Percentiles rank a stretch among this genome's conserved stretches.
Evolutionary conservation across 2,888 invertebrate species (phyloP).

Genomic region (Ferdinandea cuprea): DNA sequence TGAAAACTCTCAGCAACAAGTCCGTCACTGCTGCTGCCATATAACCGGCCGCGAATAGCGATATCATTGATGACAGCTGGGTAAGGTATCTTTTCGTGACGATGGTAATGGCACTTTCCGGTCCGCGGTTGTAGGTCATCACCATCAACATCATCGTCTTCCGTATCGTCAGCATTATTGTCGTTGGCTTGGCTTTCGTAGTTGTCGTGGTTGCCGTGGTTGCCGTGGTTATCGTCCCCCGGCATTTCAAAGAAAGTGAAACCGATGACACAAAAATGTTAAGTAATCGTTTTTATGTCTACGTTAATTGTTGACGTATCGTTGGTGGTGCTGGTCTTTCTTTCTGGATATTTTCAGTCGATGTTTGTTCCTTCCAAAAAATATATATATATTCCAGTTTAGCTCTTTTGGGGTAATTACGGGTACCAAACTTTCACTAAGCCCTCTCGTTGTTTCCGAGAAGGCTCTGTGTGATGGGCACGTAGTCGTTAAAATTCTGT

Average conservation of each 20-base stretch:
- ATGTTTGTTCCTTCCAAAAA: slow-evolving; percentile 49
- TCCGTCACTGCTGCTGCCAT: not conserved
- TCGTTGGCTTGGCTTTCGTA: too few relatives aligned
- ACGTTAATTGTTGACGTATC: slow-evolving; percentile 66
- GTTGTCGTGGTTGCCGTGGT: slow-evolving; percentile 1
- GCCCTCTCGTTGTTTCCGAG: slow-evolving; percentile 40
- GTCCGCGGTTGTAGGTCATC: slow-evolving; percentile 31
- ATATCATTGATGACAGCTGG: not conserved
- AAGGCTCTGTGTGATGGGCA: slow-evolving; percentile 13
- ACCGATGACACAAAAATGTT: slow-evolving; percentile 80
- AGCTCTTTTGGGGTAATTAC: slow-evolving; percentile 51
- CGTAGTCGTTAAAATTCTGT: slow-evolving; percentile 45
- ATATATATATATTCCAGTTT: slow-evolving; percentile 21
- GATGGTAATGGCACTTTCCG: slow-evolving; percentile 45
- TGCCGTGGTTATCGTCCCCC: slow-evolving; percentile 32
- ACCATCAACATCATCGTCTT: slow-evolving; percentile 8
- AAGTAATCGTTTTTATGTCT: slow-evolving; percentile 68
- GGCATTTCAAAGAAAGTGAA: slow-evolving; percentile 79
- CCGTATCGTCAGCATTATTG: too few relatives aligned
- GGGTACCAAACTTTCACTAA: slow-evolving; percentile 68
- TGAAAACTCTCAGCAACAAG: too few relatives aligned
- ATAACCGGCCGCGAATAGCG: too few relatives aligned
- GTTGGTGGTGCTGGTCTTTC: slow-evolving; percentile 27
- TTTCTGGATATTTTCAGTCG: slow-evolving; percentile 48
- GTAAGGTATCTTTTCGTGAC: slow-evolving; percentile 14